A percentile compares a stretch with the other conserved stretches of the same genome.
phyloP scores from a whole-genome alignment of 2,797 vertebrate species.

The Agapornis canus region DNA sequence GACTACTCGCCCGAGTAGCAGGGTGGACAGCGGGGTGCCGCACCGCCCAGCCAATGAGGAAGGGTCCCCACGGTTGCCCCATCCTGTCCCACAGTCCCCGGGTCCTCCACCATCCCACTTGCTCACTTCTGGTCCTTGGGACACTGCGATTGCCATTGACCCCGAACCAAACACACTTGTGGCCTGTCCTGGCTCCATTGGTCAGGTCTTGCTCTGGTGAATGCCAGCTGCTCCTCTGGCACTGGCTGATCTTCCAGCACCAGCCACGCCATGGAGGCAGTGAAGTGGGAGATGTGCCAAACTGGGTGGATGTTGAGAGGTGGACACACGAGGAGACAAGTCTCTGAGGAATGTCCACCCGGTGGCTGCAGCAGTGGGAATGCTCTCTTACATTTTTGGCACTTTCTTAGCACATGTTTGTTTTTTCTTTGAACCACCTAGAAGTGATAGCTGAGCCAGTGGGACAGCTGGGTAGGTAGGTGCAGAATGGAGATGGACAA shows the following conservation, averaged over 20 bases:
- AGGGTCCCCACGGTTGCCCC: conserved; percentile 44
- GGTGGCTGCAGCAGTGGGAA: rapidly evolving
- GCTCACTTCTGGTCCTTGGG: conserved; percentile 55
- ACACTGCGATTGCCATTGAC: background rate
- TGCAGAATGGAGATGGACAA: background rate
- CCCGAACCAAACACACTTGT: background rate
- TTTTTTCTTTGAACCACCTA: background rate
- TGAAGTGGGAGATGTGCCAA: conserved; percentile 19
- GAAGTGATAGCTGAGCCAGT: background rate
- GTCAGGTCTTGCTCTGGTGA: background rate
- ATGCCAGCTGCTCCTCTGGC: background rate
- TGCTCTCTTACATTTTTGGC: background rate
- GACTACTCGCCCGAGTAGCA: conserved; percentile 88
- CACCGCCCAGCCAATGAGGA: conserved; percentile 31
- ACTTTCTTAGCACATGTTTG: background rate
- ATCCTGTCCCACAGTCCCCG: conserved; percentile 33
- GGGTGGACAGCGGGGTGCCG: background rate
- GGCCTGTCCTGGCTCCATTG: background rate
- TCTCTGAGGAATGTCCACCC: background rate
- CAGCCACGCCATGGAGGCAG: background rate
- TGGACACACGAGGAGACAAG: rapidly evolving
- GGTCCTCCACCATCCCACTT: conserved; percentile 13
- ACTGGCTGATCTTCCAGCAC: background rate
- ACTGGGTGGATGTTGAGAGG: background rate
- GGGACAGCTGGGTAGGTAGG: background rate